Evolutionary conservation across 1,140 invertebrate genomes (phyloP), one percentile per base, ranked within the genome.

Genomic region (Cherax destructor): DNA sequence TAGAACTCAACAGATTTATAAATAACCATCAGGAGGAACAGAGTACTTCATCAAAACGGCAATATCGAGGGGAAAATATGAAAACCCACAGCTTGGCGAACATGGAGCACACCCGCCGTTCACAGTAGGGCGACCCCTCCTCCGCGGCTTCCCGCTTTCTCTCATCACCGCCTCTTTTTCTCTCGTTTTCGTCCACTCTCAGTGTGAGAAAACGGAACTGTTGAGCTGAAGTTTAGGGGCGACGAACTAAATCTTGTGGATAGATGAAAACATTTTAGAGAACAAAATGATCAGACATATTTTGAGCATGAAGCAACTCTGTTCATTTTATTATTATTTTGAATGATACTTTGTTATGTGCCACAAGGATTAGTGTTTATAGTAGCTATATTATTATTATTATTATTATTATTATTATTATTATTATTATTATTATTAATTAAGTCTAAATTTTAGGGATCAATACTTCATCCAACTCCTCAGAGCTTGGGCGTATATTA

Each of bases 231-330:
- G 21, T 83, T 83, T 47, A 47, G 81, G 61, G 59, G 47, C 24
- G 59, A 83, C 65, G 59, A 83, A 69, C 81, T 69, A 83, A 83
- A 69, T 21, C 61, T 21, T 83, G 81, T 83, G 81, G 59, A 69
- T 47, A 83, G n/a, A 69, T 65, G 81, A 83, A 69, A 83, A 83
- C 81, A 83, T 83, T 83, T 69, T 65, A 50, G 52, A 83, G 81
- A 83, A 83, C 81, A 49, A 69, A 69, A 83, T 65, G 81, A 83
- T 83, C 59, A 83, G 65, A 69, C 61, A 69, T 83, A 18, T 83
- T 69, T 69, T 30, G 56, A 52, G 47, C 49, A 83, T 13, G 56
- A n/a, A 74, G 69, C 69, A 30, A 74, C n/a, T 13, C n/a, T 74
- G 69, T 7, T 24, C 5, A 16, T 65, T 65, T 30, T 74, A 74